phyloP scores from a whole-genome alignment of 2,888 invertebrate genomes.

The Sclerodermus sp. region DNA sequence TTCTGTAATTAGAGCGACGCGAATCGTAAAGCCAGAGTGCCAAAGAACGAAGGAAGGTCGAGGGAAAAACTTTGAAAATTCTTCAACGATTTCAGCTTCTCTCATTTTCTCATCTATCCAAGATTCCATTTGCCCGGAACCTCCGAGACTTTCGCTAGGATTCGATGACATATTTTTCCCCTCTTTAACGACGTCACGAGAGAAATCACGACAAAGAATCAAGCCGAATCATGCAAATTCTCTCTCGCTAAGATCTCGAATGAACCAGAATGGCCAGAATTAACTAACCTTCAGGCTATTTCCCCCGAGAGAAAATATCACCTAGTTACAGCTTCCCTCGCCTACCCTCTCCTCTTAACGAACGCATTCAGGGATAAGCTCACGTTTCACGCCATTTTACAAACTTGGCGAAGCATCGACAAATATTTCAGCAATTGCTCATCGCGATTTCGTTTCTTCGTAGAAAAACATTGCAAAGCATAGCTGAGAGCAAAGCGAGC shows the following conservation, averaged over 20 bases:
- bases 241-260: not conserved
- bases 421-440: too few relatives aligned
- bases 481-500: too few relatives aligned
- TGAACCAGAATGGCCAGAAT: not conserved
- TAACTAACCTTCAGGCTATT: not conserved
- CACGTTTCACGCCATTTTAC: too few relatives aligned
- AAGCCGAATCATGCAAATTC: not conserved
- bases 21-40: not conserved
- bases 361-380: too few relatives aligned
- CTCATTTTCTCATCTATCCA: not conserved
- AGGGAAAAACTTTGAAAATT: not conserved
- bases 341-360: too few relatives aligned
- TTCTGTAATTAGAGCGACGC: too few relatives aligned
- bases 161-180: slow-evolving; percentile 1
- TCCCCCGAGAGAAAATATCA: not conserved
- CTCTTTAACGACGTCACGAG: slow-evolving; percentile 1
- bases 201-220: not conserved
- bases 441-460: too few relatives aligned
- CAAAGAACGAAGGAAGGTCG: not conserved
- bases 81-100: not conserved
- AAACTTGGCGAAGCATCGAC: too few relatives aligned
- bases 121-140: slow-evolving; percentile 3
- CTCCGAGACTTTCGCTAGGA: not conserved
- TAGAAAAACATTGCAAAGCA: too few relatives aligned
- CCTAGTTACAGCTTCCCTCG: not conserved